Evolutionary conservation across 2,797 vertebrate genomes (phyloP), one percentile per base, ranked within the genome.

Genomic region (Anabas testudineus): DNA sequence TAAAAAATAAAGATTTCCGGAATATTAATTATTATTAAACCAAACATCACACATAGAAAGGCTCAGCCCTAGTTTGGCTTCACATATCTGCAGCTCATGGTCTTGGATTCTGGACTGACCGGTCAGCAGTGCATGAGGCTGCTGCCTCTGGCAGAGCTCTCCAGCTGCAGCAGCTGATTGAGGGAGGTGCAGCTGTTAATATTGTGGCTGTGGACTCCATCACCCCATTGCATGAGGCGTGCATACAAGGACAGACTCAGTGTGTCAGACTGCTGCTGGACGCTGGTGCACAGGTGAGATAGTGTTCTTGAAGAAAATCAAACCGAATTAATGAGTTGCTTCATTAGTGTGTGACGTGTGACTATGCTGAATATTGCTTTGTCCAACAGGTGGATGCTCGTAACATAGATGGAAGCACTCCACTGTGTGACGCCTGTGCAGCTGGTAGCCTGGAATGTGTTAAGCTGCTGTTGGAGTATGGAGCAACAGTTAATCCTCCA

Each of bases 371-470:
- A n/a, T 54, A 0, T 51, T 34, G 7, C 21, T 43, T 34, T 53
- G 0, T 71, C 16, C 4, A 41, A 26, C 59, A 99, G 98, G 97
- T 99, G 69, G 97, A 99, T 0, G 97, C 98, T 0, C 90, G 96
- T 42, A 99, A 99, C 82, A 97, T 99, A 0, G 97, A 99, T 0
- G 95, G 97, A 58, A 98, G 97, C 92, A 99, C 98, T 0, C 97
- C 97, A 0, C 94, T 99, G 62, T 99, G 97, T 0, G 97, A 99
- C 0, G 98, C 98, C 26, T 99, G 97, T 5, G 95, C 97, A 41
- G 96, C 96, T 0, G 97, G 97, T 0, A 98, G 95, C 88, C 58
- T 97, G 0, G 97, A 98, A 30, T 98, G 97, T 49, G 96, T 96
- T 18, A 93, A 91, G 54, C 87, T 99, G 53, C 89, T 99, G 80